These are phyloP conservation scores for Actenoides hombroni DNA, from an alignment of 2,113 vertebrate genomes.

Conservation along the genomic window DNA sequence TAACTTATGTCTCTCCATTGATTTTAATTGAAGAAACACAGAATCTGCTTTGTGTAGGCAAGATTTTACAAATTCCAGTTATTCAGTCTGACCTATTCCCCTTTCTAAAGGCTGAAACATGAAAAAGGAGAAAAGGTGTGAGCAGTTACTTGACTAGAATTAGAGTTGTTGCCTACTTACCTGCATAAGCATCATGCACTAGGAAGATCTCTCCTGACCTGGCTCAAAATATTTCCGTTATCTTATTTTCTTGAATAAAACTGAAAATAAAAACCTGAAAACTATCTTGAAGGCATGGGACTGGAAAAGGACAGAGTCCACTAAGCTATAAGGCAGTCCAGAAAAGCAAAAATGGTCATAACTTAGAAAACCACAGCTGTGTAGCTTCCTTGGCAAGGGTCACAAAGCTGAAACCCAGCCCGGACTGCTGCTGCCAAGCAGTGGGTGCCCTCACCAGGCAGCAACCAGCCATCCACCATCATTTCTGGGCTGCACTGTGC, in stretches of 20 bases:
- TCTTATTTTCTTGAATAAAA: neutral
- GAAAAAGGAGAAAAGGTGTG: neutral
- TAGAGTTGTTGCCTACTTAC: neutral
- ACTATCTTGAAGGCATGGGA: neutral
- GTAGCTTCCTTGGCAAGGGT: neutral
- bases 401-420: neutral
- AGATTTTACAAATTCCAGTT: neutral
- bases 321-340: neutral
- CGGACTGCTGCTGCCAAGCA: neutral
- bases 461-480: neutral
- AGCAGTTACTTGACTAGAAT: neutral
- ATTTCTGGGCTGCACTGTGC: too few species aligned
- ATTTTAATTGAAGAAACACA: neutral
- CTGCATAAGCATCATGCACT: neutral
- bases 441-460: neutral
- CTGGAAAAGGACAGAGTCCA: neutral
- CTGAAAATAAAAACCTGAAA: neutral
- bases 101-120: neutral
- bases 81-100: neutral
- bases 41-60: neutral
- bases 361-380: neutral
- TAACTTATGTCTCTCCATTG: neutral
- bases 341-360: neutral
- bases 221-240: neutral
- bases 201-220: neutral